Base-by-base conservation (phyloP, 2,888 invertebrate species). In the Caenorhabditis panamensis region DNA sequence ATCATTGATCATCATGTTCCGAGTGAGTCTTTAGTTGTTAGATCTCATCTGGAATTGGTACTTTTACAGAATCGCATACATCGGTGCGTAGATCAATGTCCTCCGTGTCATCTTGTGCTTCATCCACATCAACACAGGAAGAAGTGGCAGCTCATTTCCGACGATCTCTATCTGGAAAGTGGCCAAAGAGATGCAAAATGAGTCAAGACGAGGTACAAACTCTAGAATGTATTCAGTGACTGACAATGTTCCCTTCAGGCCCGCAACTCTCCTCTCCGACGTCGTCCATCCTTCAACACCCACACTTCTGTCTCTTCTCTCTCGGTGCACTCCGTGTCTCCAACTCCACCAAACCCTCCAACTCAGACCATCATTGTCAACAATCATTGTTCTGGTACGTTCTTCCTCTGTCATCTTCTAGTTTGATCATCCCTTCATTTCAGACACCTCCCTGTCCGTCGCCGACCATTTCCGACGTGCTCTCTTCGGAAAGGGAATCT, bases 391-490 rank as follows among this genome's bases (percentile, higher is more conserved):
- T 24, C 66, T 9, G 69, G 63, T 59, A 13, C 44, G 62, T 77
- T 41, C n/a, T 28, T 20, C 26, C n/a, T 26, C 26, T 26, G 3
- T 31, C 1, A 9, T 41, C 37, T 41, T 37, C 24, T 18, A 20
- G 22, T 6, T 36, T 9, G 2, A 13, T 31, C 22, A 1, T 13
- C 9, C 37, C 20, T 36, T 36, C 20, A 4, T 37, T 76, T 16
- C 66, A 80, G 80, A 80, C 54, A 76, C 76, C n/a, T 78, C 64
- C 16, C 53, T 80, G n/a, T 79, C 79, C 1, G 79, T 84, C 9
- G 84, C 82, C 22, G 82, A 84, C 41, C 84, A 84, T 47, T 84
- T 84, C 63, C 76, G 84, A 20, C 59, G 81, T 28, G 84, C 82
- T 2, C 63, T 84, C 3, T 67, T 71, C 37, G 80, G 80, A n/a